phyloP scores from a whole-genome alignment of 2,888 invertebrate species.

The Notodonta dromedarius region DNA sequence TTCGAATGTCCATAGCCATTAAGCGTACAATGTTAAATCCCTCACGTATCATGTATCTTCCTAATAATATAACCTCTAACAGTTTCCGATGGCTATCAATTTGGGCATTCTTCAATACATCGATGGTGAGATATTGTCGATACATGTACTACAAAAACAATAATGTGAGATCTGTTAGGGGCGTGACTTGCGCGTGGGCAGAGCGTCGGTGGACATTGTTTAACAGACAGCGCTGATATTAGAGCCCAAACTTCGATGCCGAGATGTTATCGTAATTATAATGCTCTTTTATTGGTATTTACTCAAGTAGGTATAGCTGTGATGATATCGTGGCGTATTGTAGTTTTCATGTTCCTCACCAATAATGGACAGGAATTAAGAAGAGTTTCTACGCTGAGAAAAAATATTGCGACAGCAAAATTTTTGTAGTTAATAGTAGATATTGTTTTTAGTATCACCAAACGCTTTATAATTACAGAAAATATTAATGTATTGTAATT shows the following conservation, averaged over 20 bases:
- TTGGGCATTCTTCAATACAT: conserved; percentile 49
- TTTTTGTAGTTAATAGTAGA: too few species aligned
- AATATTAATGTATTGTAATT: too few species aligned
- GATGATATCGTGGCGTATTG: conserved; percentile 47
- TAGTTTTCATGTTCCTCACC: conserved; percentile 29
- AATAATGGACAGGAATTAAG: conserved; percentile 22
- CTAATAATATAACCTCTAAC: conserved; percentile 40
- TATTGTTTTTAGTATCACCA: too few species aligned
- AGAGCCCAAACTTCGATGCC: conserved; percentile 69
- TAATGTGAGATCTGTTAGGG: conserved; percentile 64
- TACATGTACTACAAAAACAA: conserved; percentile 54
- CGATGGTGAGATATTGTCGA: conserved; percentile 63
- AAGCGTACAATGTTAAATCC: conserved; percentile 36
- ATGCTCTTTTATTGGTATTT: conserved; percentile 80
- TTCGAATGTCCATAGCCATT: conserved; percentile 35
- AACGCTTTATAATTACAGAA: too few species aligned
- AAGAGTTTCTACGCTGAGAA: conserved; percentile 20
- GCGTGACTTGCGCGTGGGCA: conserved; percentile 75
- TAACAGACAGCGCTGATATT: conserved; percentile 64
- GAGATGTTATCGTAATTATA: conserved; percentile 80
- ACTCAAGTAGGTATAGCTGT: conserved; percentile 58
- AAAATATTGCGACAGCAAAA: too few species aligned
- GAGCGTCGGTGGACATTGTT: conserved; percentile 79
- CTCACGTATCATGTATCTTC: conserved; percentile 47
- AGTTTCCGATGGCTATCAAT: conserved; percentile 49